Evolutionary conservation across 2,888 invertebrate genomes (phyloP), one percentile per base, ranked within the genome.

Genomic region (Vannuccia rotundouncinata): DNA sequence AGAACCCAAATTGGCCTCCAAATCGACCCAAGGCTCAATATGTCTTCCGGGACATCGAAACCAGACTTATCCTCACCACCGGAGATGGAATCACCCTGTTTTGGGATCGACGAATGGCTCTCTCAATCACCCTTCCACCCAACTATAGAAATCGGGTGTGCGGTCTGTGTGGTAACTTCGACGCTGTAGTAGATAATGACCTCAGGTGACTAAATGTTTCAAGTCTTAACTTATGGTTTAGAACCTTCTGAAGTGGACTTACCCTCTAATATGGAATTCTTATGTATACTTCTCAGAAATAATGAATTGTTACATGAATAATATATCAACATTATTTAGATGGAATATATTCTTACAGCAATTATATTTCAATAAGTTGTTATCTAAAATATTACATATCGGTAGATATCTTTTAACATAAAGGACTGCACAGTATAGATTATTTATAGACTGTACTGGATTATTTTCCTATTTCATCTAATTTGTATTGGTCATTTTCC

Each of bases 141-240:
- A 45, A 81, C 13, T 82, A 80, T 22, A 31, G 25, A 60, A 75
- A 77, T 22, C 73, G 77, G 22, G 82, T 82, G 17, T 82, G 82
- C 22, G 82, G 82, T 22, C 80, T 82, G n/a, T 82, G 82, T 76
- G 82, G 82, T 59, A 82, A 79, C 78, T 82, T 75, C 75, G 79
- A 82, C 59, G 25, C 45, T 5, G 31, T n/a, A 17, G 30, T 78
- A 0, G 77, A 76, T 17, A 79, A 82, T 29, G 82, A 82, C 29
- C 27, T 79, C 29, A 29, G 77, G 77, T 77, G 31, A 5, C 10
- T n/a, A n/a, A n/a, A n/a, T n/a, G n/a, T n/a, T n/a, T n/a, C n/a
- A n/a, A n/a, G n/a, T n/a, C n/a, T n/a, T n/a, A n/a, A n/a, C n/a
- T n/a, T n/a, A n/a, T n/a, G n/a, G n/a, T n/a, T n/a, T n/a, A n/a